Percentiles rank a stretch among this genome's conserved stretches.
These are phyloP conservation scores for Anadara kagoshimensis DNA, from an alignment of 1,140 invertebrate genomes.

Conservation along the genomic window DNA sequence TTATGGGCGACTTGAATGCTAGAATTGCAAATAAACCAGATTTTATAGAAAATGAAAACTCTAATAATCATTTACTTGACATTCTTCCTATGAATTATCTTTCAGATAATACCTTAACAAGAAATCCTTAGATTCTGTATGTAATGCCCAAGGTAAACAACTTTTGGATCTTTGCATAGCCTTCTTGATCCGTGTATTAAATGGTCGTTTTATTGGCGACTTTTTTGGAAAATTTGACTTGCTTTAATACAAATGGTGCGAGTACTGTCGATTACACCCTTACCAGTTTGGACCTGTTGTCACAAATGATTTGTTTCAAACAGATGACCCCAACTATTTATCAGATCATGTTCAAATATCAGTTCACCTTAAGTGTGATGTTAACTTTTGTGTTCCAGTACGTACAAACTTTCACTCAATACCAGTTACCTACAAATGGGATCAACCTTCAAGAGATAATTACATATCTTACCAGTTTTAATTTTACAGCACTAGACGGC, in stretches of 20 bases:
- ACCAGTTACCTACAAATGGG: neutral
- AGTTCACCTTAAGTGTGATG: too few relatives aligned
- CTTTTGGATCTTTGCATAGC: too few relatives aligned
- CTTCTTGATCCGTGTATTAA: too few relatives aligned
- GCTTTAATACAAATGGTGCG: too few relatives aligned
- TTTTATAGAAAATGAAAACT: neutral
- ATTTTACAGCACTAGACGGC: too few relatives aligned
- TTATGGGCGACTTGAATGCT: neutral
- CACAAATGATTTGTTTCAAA: slow-evolving; percentile 1
- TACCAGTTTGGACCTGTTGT: neutral
- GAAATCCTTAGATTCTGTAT: neutral
- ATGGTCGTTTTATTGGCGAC: too few relatives aligned
- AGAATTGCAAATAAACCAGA: slow-evolving; percentile 1
- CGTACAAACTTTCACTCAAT: neutral
- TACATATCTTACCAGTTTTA: too few relatives aligned
- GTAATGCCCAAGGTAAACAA: too few relatives aligned
- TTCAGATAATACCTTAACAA: neutral
- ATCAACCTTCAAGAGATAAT: neutral
- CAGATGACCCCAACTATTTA: neutral
- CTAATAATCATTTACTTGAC: too few relatives aligned
- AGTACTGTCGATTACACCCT: too few relatives aligned
- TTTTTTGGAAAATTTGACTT: too few relatives aligned
- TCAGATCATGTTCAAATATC: slow-evolving; percentile 1
- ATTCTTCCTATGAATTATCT: neutral
- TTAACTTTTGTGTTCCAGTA: neutral